Evolutionary conservation across 2,113 vertebrate species (phyloP), one percentile per base, ranked within the genome.

Genomic region (Raphicerus campestris): DNA sequence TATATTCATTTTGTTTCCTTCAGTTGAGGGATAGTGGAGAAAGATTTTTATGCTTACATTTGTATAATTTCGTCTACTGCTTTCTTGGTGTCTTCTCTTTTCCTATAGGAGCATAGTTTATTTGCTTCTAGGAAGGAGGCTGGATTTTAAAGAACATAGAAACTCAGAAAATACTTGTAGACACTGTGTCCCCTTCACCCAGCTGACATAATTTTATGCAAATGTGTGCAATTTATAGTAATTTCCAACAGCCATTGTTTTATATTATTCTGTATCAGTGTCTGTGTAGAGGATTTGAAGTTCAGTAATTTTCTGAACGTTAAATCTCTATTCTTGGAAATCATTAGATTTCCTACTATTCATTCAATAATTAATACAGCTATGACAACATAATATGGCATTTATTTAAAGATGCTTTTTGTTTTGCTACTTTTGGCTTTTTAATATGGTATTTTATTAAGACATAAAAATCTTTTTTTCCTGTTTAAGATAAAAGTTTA

Each of bases 291-390:
- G 56, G 47, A 92, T 51, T 90, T 92, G 32, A 92, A 88, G 45
- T 92, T 88, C 6, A 89, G 8, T 90, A 70, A 89, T 80, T 93
- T 97, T 96, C 26, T 87, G 49, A 84, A 60, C 8, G 35, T 77
- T 77, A 83, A 81, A 61, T 94, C 16, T 22, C 19, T 94, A 19
- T 86, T 80, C 2, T 83, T 61, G 19, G 49, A 95, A 85, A 81
- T 45, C 60, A 28, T 88, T 75, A 73, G 14, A 56, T 82, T 96
- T 53, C 35, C n/a, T 96, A 30, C 70, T 63, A 47, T 93, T 95
- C 89, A 87, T 87, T 94, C 28, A 82, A 2, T 96, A 93, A 56
- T 63, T 94, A 42, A n/a, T 87, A 58, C 53, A 78, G 13, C 22
- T 86, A 17, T 92, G 55, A 70, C 28, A 89, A 32, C 4, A 61